phyloP scores from a whole-genome alignment of 2,113 vertebrate species.

The Dicentrarchus labrax region DNA sequence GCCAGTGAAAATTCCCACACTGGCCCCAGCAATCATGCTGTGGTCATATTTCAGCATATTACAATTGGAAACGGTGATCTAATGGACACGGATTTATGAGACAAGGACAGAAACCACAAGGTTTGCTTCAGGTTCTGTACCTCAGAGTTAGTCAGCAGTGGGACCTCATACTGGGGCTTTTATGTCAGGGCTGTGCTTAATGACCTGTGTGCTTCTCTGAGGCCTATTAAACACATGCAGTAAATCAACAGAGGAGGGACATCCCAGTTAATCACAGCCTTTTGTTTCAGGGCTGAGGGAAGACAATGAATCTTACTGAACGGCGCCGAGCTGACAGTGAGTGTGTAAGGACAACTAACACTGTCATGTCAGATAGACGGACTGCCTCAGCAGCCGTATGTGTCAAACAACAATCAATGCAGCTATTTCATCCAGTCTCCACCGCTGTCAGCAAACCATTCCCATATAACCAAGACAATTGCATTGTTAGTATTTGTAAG shows the following conservation, averaged over 20 bases:
- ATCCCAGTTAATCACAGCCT: conserved; percentile 68
- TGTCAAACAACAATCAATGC: conserved; percentile 49
- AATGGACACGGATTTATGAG: conserved; percentile 63
- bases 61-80: conserved; percentile 38
- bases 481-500: conserved; percentile 23
- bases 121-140: conserved; percentile 18
- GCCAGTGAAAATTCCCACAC: background rate
- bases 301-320: conserved; percentile 65
- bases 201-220: conserved; percentile 54
- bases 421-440: conserved; percentile 36
- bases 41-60: conserved; percentile 20
- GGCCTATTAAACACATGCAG: conserved; percentile 64
- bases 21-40: background rate
- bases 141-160: conserved; percentile 44
- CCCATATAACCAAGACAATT: conserved; percentile 39
- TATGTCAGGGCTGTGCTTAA: conserved; percentile 69
- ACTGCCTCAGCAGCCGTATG: conserved; percentile 42
- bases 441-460: conserved; percentile 8
- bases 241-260: conserved; percentile 77
- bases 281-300: conserved; percentile 52
- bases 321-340: conserved; percentile 50
- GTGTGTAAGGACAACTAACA: conserved; percentile 42
- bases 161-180: conserved; percentile 56
- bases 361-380: conserved; percentile 50
- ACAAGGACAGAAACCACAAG: conserved; percentile 42